phyloP scores from a whole-genome alignment of 1,140 invertebrate species.

The Rhyacophila brunnea region DNA sequence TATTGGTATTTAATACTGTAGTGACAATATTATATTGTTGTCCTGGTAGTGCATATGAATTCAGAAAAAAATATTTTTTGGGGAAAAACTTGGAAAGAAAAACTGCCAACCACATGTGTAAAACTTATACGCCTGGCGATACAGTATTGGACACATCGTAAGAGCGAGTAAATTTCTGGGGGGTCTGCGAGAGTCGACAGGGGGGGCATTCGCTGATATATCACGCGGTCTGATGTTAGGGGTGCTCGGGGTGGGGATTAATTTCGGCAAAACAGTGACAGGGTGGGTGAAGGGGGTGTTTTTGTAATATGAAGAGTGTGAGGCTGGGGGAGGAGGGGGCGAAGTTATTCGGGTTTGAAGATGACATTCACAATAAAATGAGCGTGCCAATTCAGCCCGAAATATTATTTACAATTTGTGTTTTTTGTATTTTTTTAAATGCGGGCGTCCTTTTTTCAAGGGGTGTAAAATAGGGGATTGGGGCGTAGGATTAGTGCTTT shows the following conservation, averaged over 20 bases:
- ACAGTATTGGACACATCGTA: no score
- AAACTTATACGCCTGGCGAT: no score
- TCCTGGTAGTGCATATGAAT: no score
- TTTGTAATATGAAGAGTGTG: no score
- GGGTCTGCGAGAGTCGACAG: slow-evolving; percentile 8
- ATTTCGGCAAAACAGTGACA: slow-evolving; percentile 6
- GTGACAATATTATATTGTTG: no score
- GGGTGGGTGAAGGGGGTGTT: no score
- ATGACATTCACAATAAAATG: slow-evolving; percentile 22
- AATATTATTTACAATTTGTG: background rate
- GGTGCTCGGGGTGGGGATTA: slow-evolving; percentile 19
- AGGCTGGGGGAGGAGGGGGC: no score
- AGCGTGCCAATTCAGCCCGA: slow-evolving; percentile 13
- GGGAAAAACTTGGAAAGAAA: no score
- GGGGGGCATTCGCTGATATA: slow-evolving; percentile 20
- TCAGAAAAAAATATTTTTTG: no score
- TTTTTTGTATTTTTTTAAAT: slow-evolving; percentile 1
- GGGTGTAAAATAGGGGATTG: no score
- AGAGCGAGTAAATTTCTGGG: background rate
- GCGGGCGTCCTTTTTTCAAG: background rate
- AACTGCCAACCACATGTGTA: background rate
- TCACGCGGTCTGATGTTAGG: slow-evolving; percentile 9
- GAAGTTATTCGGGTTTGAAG: slow-evolving; percentile 23
- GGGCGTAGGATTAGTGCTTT: no score
- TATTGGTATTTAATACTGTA: no score